phyloP scores from a whole-genome alignment of 2,888 invertebrate species.

The Pachydiplax longipennis region DNA sequence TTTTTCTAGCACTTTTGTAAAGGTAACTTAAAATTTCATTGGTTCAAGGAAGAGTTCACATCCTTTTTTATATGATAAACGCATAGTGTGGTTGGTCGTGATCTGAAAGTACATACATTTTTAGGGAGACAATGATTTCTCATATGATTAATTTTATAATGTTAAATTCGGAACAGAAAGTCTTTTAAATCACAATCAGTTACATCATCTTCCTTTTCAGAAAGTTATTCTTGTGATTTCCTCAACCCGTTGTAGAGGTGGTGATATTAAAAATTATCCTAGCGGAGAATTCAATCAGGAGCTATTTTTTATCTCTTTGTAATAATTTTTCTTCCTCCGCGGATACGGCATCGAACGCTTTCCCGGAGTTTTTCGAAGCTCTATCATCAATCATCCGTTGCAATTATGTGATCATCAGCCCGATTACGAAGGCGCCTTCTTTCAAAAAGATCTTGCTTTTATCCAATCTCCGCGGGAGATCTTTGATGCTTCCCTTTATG shows the following conservation, averaged over 20 bases:
- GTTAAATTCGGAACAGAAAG: no score
- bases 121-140: no score
- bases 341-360: not conserved
- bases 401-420: slow-evolving; percentile 20
- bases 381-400: slow-evolving; percentile 4
- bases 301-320: not conserved
- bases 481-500: not conserved
- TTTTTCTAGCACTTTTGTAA: no score
- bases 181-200: no score
- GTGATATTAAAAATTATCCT: not conserved
- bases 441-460: not conserved
- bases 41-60: no score
- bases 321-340: not conserved
- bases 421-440: not conserved
- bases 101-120: no score
- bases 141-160: no score
- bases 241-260: not conserved
- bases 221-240: not conserved
- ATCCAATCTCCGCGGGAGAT: not conserved
- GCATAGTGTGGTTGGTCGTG: no score
- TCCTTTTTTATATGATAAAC: no score
- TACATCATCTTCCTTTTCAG: no score
- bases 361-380: not conserved
- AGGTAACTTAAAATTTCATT: no score
- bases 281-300: not conserved